These are phyloP conservation scores for Cephus pygmeus DNA, from an alignment of 2,888 invertebrate species.

Conservation along the genomic window DNA sequence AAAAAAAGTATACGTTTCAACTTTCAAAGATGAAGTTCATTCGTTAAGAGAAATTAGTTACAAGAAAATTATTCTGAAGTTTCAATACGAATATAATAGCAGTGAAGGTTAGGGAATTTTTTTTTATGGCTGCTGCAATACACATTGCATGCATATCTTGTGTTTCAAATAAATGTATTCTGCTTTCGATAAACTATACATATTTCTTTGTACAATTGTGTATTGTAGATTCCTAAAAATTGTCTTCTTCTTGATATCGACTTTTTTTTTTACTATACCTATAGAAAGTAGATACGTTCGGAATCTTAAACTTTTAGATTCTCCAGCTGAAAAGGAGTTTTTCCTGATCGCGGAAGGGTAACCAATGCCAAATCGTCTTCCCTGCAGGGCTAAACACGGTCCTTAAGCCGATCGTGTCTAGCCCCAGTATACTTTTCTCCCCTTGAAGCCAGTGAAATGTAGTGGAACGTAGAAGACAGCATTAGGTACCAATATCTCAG, in stretches of 20 bases:
- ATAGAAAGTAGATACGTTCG: too few relatives aligned
- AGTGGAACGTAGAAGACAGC: conserved; percentile 46
- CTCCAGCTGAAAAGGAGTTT: not conserved
- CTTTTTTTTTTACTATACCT: not conserved
- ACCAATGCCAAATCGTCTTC: conserved; percentile 1
- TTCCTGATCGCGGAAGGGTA: not conserved
- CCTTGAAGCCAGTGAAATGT: conserved; percentile 50
- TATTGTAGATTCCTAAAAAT: not conserved
- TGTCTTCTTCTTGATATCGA: not conserved
- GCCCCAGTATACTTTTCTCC: conserved; percentile 18
- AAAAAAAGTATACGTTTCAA: not conserved
- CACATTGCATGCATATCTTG: too few relatives aligned
- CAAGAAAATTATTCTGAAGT: not conserved
- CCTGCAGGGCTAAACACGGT: conserved; percentile 23
- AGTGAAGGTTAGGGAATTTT: not conserved
- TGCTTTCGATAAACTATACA: not conserved
- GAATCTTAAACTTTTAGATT: not conserved
- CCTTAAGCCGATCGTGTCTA: conserved; percentile 37
- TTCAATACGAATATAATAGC: not conserved
- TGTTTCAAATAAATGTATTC: not conserved
- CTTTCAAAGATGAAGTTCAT: not conserved
- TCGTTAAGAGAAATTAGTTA: not conserved
- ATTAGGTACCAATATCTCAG: conserved; percentile 53
- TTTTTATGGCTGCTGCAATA: not conserved
- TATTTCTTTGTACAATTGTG: not conserved